Evolutionary conservation across 1,140 invertebrate species (phyloP).

Genomic region (Drosophila tropicalis): DNA sequence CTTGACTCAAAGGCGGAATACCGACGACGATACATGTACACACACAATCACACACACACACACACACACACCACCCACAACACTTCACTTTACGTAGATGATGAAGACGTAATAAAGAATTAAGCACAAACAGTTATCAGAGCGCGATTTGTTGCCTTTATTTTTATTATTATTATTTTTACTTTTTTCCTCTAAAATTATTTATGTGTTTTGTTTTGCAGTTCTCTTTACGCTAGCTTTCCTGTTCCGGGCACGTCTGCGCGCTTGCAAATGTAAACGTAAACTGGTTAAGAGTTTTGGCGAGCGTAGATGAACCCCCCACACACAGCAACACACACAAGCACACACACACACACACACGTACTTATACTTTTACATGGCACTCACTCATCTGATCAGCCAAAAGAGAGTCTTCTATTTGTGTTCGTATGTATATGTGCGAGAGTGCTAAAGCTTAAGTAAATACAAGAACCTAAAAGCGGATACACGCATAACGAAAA

Average conservation of each 20-base stretch:
- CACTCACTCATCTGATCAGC: slow-evolving; percentile 15
- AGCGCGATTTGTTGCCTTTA: slow-evolving; percentile 34
- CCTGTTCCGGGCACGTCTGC: slow-evolving; percentile 66
- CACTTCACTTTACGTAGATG: slow-evolving; percentile 4
- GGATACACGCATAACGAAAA: slow-evolving; percentile 57
- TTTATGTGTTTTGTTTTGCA: slow-evolving; percentile 18
- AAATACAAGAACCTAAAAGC: slow-evolving; percentile 52
- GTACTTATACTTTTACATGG: slow-evolving; percentile 13
- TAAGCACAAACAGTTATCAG: slow-evolving; percentile 37
- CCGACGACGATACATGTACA: slow-evolving; percentile 76
- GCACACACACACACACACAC: slow-evolving; percentile 9
- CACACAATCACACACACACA: slow-evolving; percentile 17
- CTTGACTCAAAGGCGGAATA: slow-evolving; percentile 76
- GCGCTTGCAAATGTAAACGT: slow-evolving; percentile 67
- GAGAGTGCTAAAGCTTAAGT: slow-evolving; percentile 64
- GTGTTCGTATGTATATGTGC: slow-evolving; percentile 28
- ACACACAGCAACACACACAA: slow-evolving; percentile 1
- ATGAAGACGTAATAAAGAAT: slow-evolving; percentile 31
- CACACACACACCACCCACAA: slow-evolving; percentile 28
- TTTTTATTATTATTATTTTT: slow-evolving; percentile 11
- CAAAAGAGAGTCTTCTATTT: slow-evolving; percentile 26
- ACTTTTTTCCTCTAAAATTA: slow-evolving; percentile 13
- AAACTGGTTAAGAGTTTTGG: slow-evolving; percentile 75
- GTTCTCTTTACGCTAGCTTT: slow-evolving; percentile 7
- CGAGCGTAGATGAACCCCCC: slow-evolving; percentile 58